Base-by-base conservation (phyloP, 2,113 vertebrate species). In the Chaetops frenatus region DNA sequence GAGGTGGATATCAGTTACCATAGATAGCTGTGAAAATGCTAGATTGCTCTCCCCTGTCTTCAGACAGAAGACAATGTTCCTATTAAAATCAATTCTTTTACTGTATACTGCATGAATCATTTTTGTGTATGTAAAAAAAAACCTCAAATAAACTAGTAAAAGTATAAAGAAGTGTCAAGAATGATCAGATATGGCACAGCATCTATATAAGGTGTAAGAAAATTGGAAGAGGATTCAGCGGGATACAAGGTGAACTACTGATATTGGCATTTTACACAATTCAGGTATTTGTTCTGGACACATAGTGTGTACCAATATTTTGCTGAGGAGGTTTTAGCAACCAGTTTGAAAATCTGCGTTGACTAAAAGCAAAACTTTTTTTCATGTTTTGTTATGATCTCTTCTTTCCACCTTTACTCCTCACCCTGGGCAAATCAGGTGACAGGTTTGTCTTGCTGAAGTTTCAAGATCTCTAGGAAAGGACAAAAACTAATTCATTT, bases 81-180 rank as follows among this genome's bases (percentile, higher is more conserved):
- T 61, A 8, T 36, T 67, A 36, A 73, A 86, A 84, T 42, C 2
- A 9, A 1, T 61, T 62, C 10, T 47, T 90, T 86, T 65, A 24
- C 11, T 6, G 1, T 56, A 33, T 18, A 38, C 7, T 47, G 7
- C 1, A 3, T 56, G 45, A 61, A 25, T 36, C 5, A 1, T 57
- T 14, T 29, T 57, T 20, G 4, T 51, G 6, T 62, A 13, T 40
- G 14, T 14, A 3, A 48, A 47, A 48, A 17, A 2, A 3, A 38
- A 53, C 10, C n/a, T n/a, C 24, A 35, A 48, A 47, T 29, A 64
- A 42, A 21, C 5, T 18, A 69, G 12, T 50, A 23, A 14, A 81
- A 67, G 4, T 38, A 10, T 44, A 18, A 67, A 44, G 13, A 74
- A 60, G 3, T 31, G 5, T 24, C 16, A 57, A 50, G n/a, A 12